phyloP scores from a whole-genome alignment of 2,113 vertebrate genomes.

The Ptilorrhoa leucosticta region DNA sequence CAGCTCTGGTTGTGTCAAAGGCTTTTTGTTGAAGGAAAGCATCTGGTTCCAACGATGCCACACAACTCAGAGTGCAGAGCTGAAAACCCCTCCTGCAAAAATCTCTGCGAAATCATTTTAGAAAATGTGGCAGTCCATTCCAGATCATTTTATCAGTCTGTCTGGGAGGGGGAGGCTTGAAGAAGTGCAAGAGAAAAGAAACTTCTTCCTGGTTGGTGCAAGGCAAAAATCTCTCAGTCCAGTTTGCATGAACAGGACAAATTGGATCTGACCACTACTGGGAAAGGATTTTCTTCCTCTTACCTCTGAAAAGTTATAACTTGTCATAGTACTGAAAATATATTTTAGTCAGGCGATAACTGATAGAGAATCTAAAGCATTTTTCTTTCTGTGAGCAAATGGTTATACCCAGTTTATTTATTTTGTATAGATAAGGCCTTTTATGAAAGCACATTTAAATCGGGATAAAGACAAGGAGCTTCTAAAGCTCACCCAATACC shows the following conservation, averaged over 20 bases:
- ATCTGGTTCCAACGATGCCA: neutral
- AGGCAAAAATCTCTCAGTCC: neutral
- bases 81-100: neutral
- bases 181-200: neutral
- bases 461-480: conserved; percentile 96
- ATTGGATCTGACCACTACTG: neutral
- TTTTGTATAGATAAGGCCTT: conserved; percentile 88
- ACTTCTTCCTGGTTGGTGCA: neutral
- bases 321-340: neutral
- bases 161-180: neutral
- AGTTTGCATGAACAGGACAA: neutral
- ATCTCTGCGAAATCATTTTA: neutral
- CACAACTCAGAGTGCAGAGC: neutral
- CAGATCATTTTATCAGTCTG: neutral
- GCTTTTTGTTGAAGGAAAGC: neutral
- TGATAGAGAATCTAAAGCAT: neutral
- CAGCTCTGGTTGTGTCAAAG: neutral
- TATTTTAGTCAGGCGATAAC: neutral
- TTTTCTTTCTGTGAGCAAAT: neutral
- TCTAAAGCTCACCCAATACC: conserved; percentile 95
- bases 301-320: neutral
- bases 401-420: neutral
- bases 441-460: conserved; percentile 98
- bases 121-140: neutral
- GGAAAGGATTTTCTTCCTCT: neutral